These are phyloP conservation scores for Telmatherina bonti DNA, from an alignment of 2,797 vertebrate species.

Conservation along the genomic window DNA sequence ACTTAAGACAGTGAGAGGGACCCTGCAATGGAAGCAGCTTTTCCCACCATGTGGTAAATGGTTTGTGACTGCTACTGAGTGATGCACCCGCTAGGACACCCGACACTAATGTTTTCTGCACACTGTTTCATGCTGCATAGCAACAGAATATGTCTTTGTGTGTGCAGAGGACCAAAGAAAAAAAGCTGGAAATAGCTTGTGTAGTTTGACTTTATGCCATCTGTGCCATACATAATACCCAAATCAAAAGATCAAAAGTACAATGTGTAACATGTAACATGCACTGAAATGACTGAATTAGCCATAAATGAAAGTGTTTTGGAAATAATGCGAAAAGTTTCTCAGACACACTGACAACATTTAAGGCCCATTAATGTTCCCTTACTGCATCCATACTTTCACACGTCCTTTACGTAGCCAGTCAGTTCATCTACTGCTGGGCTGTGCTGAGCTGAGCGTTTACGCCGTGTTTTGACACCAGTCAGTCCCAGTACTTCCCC, in stretches of 20 bases:
- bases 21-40: slow-evolving; percentile 60
- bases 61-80: slow-evolving; percentile 79
- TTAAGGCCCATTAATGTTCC: too few species aligned
- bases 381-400: too few species aligned
- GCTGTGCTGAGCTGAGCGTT: too few species aligned
- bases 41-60: slow-evolving; percentile 76
- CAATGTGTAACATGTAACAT: slow-evolving; percentile 20
- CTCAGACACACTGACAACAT: too few species aligned
- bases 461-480: too few species aligned
- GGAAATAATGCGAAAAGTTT: slow-evolving; percentile 21
- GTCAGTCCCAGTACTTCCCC: too few species aligned
- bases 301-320: slow-evolving; percentile 8
- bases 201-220: slow-evolving; percentile 29
- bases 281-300: background rate
- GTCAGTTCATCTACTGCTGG: too few species aligned
- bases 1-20: slow-evolving; percentile 47
- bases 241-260: slow-evolving; percentile 31
- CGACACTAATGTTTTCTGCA: slow-evolving; percentile 72
- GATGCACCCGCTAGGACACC: slow-evolving; percentile 71
- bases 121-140: slow-evolving; percentile 67
- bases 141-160: slow-evolving; percentile 48
- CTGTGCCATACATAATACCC: slow-evolving; percentile 14
- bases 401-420: too few species aligned
- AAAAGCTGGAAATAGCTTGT: slow-evolving; percentile 21
- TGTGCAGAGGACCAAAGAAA: slow-evolving; percentile 22